Percentiles rank a stretch among this genome's conserved stretches.
Conservation (phyloP, 2,797 vertebrate genomes). For the Galagoides demidoff region DNA sequence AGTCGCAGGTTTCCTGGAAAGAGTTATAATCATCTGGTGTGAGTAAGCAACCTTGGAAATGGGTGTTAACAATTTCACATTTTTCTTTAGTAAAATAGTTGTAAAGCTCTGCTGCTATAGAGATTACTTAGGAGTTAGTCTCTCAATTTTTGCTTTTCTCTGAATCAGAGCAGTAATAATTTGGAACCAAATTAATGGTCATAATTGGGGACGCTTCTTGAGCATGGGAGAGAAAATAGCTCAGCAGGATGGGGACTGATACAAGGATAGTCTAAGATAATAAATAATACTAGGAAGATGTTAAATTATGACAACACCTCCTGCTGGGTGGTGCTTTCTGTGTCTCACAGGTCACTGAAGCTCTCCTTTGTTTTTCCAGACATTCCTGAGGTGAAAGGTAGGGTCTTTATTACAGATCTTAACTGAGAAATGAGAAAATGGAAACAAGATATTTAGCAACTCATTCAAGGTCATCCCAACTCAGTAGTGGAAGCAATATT, state of each 20-base stretch:
- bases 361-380: neutral
- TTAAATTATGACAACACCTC: neutral
- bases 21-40: neutral
- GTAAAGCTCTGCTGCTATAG: neutral
- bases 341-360: neutral
- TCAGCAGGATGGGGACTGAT: neutral
- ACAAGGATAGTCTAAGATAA: neutral
- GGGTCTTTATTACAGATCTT: neutral
- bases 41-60: neutral
- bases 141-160: constrained; percentile 3
- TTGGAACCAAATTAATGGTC: neutral
- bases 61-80: neutral
- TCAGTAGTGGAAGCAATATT: neutral
- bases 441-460: neutral
- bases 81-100: constrained; percentile 14
- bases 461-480: neutral
- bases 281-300: neutral
- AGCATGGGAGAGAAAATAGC: neutral
- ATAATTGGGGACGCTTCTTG: neutral
- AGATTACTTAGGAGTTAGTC: neutral
- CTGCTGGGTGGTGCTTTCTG: neutral
- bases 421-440: neutral
- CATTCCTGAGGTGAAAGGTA: neutral
- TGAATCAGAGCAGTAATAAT: neutral
- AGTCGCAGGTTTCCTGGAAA: constrained; percentile 91